phyloP scores from a whole-genome alignment of 1,140 invertebrate genomes.

The Drosophila nasuta region DNA sequence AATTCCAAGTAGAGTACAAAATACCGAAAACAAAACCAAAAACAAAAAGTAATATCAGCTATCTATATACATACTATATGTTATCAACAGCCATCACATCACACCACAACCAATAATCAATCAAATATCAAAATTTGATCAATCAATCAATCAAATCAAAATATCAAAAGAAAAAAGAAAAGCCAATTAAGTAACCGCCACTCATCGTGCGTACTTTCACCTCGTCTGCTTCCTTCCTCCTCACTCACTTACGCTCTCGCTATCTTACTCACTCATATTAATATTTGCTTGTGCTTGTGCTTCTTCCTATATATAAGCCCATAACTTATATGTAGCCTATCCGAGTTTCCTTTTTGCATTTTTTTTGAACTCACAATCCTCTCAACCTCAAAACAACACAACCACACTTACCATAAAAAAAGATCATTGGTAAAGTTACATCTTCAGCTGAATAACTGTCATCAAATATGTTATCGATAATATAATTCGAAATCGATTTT shows the following conservation, averaged over 20 bases:
- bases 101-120: conserved; percentile 53
- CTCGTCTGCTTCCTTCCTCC: conserved; percentile 62
- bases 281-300: conserved; percentile 37
- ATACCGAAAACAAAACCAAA: conserved; percentile 1
- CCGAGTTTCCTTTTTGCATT: conserved; percentile 51
- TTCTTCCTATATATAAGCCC: conserved; percentile 49
- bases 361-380: conserved; percentile 54
- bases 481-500: conserved; percentile 1
- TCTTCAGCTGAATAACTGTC: conserved; percentile 35
- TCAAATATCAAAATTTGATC: conserved; percentile 58
- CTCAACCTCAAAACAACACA: conserved; percentile 30
- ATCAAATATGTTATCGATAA: conserved; percentile 11
- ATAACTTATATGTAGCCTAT: conserved; percentile 47
- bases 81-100: conserved; percentile 73
- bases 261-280: conserved; percentile 45
- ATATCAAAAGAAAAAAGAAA: conserved; percentile 16
- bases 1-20: conserved; percentile 50
- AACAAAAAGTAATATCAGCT: conserved; percentile 56
- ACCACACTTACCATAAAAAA: conserved; percentile 26
- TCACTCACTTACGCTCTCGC: conserved; percentile 27
- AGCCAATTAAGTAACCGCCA: conserved; percentile 65
- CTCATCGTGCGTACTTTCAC: conserved; percentile 70
- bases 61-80: conserved; percentile 17
- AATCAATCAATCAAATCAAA: conserved; percentile 58
- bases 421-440: conserved; percentile 9